A percentile compares a stretch with the other conserved stretches of the same genome.
phyloP scores from a whole-genome alignment of 2,888 invertebrate genomes.

The Hemicrepidius hirtus region DNA sequence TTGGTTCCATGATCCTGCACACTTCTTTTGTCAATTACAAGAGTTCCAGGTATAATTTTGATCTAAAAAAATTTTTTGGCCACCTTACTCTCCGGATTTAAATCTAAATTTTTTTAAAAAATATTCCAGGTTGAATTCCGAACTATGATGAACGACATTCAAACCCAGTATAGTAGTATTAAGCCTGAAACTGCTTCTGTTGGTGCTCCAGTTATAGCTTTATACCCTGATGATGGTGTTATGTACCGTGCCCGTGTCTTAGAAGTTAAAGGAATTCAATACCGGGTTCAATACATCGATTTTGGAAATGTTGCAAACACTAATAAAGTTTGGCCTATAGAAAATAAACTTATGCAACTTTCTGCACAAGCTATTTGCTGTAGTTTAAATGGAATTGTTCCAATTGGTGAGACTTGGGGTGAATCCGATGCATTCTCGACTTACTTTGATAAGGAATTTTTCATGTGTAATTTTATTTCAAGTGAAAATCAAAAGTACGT shows the following conservation, averaged over 20 bases:
- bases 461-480: conserved; percentile 76
- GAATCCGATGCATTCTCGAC: conserved; percentile 74
- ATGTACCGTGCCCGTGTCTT: conserved; percentile 82
- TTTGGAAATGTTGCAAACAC: conserved; percentile 84
- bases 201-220: conserved; percentile 81
- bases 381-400: conserved; percentile 77
- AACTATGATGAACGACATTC: conserved; percentile 82
- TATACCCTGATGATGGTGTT: conserved; percentile 82
- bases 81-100: too few relatives aligned
- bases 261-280: conserved; percentile 76
- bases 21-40: conserved; percentile 76
- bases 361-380: conserved; percentile 84
- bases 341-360: conserved; percentile 78
- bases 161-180: conserved; percentile 78
- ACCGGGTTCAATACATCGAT: conserved; percentile 83
- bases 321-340: conserved; percentile 82
- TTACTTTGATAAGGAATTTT: conserved; percentile 78
- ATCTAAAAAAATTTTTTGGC: background rate
- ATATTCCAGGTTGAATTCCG: conserved; percentile 75
- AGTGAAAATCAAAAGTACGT: conserved; percentile 72
- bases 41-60: conserved; percentile 61
- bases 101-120: too few relatives aligned
- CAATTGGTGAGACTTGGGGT: conserved; percentile 77
- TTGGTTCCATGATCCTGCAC: conserved; percentile 85
- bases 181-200: conserved; percentile 72